A percentile compares a stretch with the other conserved stretches of the same genome.
phyloP scores from a whole-genome alignment of 2,797 vertebrate genomes.

The Peromyscus eremicus region DNA sequence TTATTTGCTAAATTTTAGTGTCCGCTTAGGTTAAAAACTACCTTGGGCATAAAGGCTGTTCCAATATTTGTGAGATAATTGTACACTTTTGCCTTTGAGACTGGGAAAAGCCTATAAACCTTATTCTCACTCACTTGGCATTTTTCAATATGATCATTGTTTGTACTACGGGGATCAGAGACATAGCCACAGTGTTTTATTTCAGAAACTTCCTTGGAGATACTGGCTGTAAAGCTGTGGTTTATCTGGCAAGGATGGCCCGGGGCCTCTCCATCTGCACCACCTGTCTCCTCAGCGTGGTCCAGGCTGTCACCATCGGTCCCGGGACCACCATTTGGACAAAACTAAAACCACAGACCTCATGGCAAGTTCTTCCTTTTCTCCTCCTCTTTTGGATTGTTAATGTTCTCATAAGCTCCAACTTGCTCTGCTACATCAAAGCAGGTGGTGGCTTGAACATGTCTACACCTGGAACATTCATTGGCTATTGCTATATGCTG shows the following conservation, averaged over 20 bases:
- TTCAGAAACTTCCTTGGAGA: neutral
- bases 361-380: neutral
- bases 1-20: neutral
- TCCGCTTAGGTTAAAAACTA: neutral
- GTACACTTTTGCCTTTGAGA: neutral
- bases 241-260: neutral
- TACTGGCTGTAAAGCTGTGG: neutral
- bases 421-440: neutral
- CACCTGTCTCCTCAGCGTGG: neutral
- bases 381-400: slow-evolving; percentile 16
- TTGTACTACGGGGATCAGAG: neutral
- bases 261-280: neutral
- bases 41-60: neutral
- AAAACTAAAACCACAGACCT: neutral
- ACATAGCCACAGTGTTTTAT: neutral
- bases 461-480: neutral
- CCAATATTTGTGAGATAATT: neutral
- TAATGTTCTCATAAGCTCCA: slow-evolving; percentile 23
- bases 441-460: neutral
- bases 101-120: neutral
- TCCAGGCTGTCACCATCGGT: slow-evolving; percentile 9
- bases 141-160: neutral
- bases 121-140: neutral
- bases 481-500: neutral
- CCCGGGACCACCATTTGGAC: neutral